Evolutionary conservation across 92 coral and sea anemone species (phyloP).

Genomic region (Palythoa grandis): DNA sequence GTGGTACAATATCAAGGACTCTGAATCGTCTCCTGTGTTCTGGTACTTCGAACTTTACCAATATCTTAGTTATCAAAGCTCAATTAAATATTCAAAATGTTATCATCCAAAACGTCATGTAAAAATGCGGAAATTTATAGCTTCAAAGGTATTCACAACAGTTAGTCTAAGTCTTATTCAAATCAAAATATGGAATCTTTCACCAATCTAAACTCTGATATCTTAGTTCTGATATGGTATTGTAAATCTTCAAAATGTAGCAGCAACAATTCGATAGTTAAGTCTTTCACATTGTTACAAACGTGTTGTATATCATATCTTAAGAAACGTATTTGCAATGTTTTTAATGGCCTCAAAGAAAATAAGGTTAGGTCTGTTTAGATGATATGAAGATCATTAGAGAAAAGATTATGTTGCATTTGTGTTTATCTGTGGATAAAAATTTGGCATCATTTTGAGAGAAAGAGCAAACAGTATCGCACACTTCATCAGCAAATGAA

Average conservation of each 20-base stretch:
- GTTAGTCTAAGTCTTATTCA: background rate
- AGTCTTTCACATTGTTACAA: background rate
- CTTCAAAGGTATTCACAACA: background rate
- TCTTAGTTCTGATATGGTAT: background rate
- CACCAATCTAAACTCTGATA: background rate
- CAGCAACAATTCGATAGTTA: background rate
- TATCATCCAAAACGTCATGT: background rate
- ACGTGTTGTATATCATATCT: background rate
- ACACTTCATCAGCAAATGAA: slow-evolving; percentile 9
- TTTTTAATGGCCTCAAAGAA: background rate
- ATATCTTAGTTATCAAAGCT: background rate
- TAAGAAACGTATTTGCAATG: background rate
- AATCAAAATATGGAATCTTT: background rate
- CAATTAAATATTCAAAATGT: background rate
- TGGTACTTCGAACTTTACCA: background rate
- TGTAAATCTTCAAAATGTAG: too few species aligned
- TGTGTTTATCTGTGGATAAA: slow-evolving; percentile 10
- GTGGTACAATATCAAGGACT: too few species aligned
- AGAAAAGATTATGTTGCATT: background rate
- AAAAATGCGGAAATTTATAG: background rate
- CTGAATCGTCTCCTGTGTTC: background rate
- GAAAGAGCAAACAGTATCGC: background rate
- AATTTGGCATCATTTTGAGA: background rate
- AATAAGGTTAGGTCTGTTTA: background rate
- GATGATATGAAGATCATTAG: background rate